Evolutionary conservation across 1,140 invertebrate genomes (phyloP).

Genomic region (Homarus americanus): DNA sequence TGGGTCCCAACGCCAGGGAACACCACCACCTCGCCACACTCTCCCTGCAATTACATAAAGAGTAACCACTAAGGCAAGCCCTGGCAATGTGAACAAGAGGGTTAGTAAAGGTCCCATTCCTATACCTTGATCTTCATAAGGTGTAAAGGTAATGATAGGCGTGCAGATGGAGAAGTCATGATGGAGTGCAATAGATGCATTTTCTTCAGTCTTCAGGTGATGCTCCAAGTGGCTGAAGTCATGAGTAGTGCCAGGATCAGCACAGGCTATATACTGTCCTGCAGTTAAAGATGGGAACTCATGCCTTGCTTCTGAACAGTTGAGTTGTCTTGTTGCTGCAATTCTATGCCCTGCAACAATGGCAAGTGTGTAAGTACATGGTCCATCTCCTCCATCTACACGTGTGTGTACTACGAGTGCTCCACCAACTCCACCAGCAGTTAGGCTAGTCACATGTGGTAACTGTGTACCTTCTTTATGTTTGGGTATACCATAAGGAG

Average conservation of each 20-base stretch:
- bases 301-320: constrained; percentile 69
- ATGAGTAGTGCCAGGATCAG: constrained; percentile 39
- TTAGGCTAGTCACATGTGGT: constrained; percentile 64
- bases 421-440: constrained; percentile 68
- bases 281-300: constrained; percentile 57
- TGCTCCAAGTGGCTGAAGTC: constrained; percentile 51
- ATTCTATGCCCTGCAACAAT: constrained; percentile 55
- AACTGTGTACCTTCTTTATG: constrained; percentile 3
- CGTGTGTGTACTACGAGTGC: constrained; percentile 72
- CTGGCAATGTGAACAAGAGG: constrained; percentile 71
- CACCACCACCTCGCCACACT: constrained; percentile 72
- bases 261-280: constrained; percentile 69
- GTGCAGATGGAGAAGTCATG: constrained; percentile 48
- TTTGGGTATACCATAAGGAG: constrained; percentile 50
- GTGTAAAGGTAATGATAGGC: constrained; percentile 38
- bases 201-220: constrained; percentile 22
- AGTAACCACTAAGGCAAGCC: constrained; percentile 69
- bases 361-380: constrained; percentile 68
- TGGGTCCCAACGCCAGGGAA: constrained; percentile 73
- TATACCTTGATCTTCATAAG: constrained; percentile 45
- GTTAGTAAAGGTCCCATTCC: constrained; percentile 65
- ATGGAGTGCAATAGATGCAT: constrained; percentile 51
- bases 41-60: constrained; percentile 69
- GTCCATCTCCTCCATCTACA: constrained; percentile 39
- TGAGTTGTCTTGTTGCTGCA: constrained; percentile 66